Evolutionary conservation across 2,797 vertebrate species (phyloP), one percentile per base, ranked within the genome.

Genomic region (Melanotaenia trifasciata): DNA sequence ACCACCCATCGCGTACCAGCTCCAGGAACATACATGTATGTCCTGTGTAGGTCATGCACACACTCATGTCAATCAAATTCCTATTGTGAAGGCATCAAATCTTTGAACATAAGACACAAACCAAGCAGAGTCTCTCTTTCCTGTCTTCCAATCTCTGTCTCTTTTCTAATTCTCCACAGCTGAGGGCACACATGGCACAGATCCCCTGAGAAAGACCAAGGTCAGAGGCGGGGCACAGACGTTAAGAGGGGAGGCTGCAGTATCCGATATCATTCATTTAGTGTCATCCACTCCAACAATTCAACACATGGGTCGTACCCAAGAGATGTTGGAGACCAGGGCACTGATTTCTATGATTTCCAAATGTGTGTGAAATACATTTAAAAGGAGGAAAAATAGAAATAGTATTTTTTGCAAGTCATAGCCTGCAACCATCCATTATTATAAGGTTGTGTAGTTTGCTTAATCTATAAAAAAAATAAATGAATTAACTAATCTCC

Each of bases 161-260:
- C 53, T 65, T 33, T 71, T 69, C 84, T 91, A 91, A 84, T 89
- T 89, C 87, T 70, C 66, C 92, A 94, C 94, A 94, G 93, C 93
- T 95, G 94, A 93, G 64, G 88, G 81, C 87, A 94, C 92, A 94
- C 90, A 94, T 93, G 90, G 90, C 87, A 64, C 74, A 72, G 83
- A 84, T 90, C 89, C 88, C 89, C 26, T 0, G 88, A 89, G 92
- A 78, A 84, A 82, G 67, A 51, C 85, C 91, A 94, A 93, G 93
- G 93, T 93, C 92, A 94, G 76, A 86, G 79, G 72, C n/a, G 4
- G 86, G 87, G 78, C 86, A 87, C 70, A 68, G 76, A 81, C 72
- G 12, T 72, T 53, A 63, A 68, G 79, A 82, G 50, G 14, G 40
- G 72, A 75, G 79, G 71, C 67, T 54, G 54, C 61, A 53, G 73